Evolutionary conservation across 2,797 vertebrate genomes (phyloP).

Genomic region (Diplodus sargus): DNA sequence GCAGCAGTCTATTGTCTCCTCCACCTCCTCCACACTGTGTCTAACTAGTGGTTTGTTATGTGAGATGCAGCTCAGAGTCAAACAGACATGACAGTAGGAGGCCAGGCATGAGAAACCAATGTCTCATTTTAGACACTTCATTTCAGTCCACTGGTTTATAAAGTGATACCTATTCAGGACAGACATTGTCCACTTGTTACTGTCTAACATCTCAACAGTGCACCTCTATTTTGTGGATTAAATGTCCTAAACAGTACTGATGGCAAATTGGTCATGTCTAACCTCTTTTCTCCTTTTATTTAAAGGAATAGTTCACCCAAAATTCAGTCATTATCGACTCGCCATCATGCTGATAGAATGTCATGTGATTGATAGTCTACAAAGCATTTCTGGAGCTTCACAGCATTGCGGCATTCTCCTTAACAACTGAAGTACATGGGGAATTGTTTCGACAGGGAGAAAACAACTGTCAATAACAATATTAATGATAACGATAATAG

Average conservation of each 20-base stretch:
- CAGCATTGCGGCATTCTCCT: too few relatives aligned
- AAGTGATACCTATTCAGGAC: not conserved
- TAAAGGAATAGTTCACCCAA: too few relatives aligned
- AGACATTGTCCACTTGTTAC: conserved; percentile 8
- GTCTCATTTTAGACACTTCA: conserved; percentile 9
- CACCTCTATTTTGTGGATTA: not conserved
- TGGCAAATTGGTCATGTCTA: not conserved
- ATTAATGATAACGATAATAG: too few relatives aligned
- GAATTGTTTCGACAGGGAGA: too few relatives aligned
- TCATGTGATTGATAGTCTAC: too few relatives aligned
- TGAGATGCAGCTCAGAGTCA: conserved; percentile 14
- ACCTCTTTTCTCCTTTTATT: not conserved
- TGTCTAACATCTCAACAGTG: not conserved
- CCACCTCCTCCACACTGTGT: conserved; percentile 15
- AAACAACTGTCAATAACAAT: too few relatives aligned
- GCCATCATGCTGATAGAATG: too few relatives aligned
- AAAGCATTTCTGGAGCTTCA: too few relatives aligned
- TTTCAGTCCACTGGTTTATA: conserved; percentile 12
- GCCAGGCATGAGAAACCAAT: conserved; percentile 20
- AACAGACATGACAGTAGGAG: conserved; percentile 35
- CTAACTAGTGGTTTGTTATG: conserved; percentile 1
- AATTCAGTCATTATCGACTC: too few relatives aligned
- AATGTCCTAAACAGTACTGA: conserved; percentile 1
- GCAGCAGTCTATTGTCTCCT: conserved; percentile 10
- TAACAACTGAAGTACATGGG: too few relatives aligned